These are phyloP conservation scores for Actinemys pallida DNA, from an alignment of 2,113 vertebrate genomes.

Conservation along the genomic window DNA sequence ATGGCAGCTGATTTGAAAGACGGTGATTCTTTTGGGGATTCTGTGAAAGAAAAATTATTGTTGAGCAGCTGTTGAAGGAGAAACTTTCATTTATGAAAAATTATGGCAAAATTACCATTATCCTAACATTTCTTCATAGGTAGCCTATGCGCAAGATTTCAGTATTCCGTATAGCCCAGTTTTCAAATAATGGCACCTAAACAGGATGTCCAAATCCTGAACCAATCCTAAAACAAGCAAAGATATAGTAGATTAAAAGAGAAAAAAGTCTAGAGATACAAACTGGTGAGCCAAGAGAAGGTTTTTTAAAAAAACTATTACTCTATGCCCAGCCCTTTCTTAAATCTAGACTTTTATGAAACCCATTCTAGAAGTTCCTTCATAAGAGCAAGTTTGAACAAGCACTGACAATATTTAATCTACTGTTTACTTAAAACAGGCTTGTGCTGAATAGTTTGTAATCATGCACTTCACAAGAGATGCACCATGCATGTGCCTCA, in stretches of 20 bases:
- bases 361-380: conserved; percentile 56
- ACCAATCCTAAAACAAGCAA: not conserved
- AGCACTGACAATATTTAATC: conserved; percentile 76
- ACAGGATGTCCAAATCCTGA: not conserved
- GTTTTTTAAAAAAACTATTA: not conserved
- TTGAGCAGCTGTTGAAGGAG: not conserved
- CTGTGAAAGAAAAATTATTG: not conserved
- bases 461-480: conserved; percentile 73
- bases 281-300: not conserved
- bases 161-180: not conserved
- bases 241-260: conserved; percentile 12
- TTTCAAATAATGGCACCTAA: not conserved
- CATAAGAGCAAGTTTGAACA: conserved; percentile 38
- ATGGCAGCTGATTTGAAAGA: not conserved
- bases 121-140: not conserved
- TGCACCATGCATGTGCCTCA: conserved; percentile 57
- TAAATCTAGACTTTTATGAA: conserved; percentile 56
- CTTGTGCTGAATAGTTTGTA: conserved; percentile 74
- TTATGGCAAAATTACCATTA: not conserved
- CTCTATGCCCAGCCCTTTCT: conserved; percentile 11
- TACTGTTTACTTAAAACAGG: conserved; percentile 79
- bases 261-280: not conserved
- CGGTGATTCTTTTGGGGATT: not conserved
- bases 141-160: not conserved
- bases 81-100: not conserved